Conservation (phyloP, 2,113 vertebrate species). For the Lagopus muta region DNA sequence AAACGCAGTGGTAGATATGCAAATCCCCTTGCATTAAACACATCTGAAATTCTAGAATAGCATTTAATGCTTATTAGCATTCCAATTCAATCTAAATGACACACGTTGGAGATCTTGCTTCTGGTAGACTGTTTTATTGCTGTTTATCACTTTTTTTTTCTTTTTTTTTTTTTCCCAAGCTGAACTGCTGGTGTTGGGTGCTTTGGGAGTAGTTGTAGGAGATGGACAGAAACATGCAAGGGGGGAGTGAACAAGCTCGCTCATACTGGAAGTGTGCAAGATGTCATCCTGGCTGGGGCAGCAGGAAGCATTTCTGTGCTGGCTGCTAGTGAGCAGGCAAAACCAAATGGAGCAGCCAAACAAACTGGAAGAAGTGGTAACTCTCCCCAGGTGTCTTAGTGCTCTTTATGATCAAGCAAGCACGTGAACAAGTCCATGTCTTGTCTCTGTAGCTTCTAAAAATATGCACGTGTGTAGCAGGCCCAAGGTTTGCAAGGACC, state of each 20-base stretch:
- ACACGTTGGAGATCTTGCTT: not conserved
- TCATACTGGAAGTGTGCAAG: not conserved
- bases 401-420: not conserved
- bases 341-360: not conserved
- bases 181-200: not conserved
- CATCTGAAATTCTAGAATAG: conserved; percentile 41
- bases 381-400: no score
- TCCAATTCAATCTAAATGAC: conserved; percentile 39
- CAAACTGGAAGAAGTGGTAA: accelerated
- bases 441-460: no score
- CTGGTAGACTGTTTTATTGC: not conserved
- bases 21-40: conserved; percentile 49
- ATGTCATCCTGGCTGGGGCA: not conserved
- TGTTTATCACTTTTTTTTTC: not conserved
- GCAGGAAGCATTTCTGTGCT: not conserved
- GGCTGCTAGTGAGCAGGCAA: not conserved
- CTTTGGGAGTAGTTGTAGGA: not conserved
- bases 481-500: not conserved
- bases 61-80: conserved; percentile 47
- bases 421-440: not conserved
- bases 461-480: not conserved
- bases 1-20: conserved; percentile 59
- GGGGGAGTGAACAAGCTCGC: not conserved
- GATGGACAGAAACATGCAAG: not conserved
- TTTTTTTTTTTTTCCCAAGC: not conserved